phyloP scores from a whole-genome alignment of 2,888 invertebrate species.

The Cepaea hortensis region DNA sequence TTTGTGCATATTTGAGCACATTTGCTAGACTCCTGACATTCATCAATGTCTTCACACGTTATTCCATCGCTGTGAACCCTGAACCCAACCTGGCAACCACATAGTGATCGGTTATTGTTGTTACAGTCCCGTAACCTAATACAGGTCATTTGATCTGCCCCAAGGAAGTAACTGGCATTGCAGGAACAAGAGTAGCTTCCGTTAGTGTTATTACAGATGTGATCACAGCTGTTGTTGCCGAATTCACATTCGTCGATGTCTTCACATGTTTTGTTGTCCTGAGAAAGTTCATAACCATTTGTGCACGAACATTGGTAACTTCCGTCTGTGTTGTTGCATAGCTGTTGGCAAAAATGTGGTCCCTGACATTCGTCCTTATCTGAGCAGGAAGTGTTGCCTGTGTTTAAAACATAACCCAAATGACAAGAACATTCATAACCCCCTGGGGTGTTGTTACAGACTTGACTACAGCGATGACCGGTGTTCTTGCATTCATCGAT shows the following conservation, averaged over 20 bases:
- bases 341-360: not conserved
- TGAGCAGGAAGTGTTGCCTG: conserved; percentile 27
- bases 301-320: conserved; percentile 54
- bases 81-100: conserved; percentile 64
- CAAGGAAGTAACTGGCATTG: not conserved
- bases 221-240: conserved; percentile 51
- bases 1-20: conserved; percentile 26
- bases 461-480: not conserved
- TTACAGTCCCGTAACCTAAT: conserved; percentile 64
- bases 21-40: not conserved
- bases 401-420: conserved; percentile 63
- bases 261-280: conserved; percentile 36
- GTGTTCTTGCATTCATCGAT: not conserved
- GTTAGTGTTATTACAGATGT: conserved; percentile 54
- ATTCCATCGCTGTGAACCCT: conserved; percentile 50
- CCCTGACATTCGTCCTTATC: not conserved
- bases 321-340: conserved; percentile 53
- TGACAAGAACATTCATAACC: conserved; percentile 68
- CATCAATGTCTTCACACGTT: conserved; percentile 30
- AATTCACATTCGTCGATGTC: conserved; percentile 50
- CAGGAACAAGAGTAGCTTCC: conserved; percentile 58
- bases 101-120: conserved; percentile 72
- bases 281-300: conserved; percentile 50
- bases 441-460: conserved; percentile 59
- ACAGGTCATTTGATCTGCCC: not conserved